Conservation (phyloP, 1,140 invertebrate species). For the Megathymus violae region DNA sequence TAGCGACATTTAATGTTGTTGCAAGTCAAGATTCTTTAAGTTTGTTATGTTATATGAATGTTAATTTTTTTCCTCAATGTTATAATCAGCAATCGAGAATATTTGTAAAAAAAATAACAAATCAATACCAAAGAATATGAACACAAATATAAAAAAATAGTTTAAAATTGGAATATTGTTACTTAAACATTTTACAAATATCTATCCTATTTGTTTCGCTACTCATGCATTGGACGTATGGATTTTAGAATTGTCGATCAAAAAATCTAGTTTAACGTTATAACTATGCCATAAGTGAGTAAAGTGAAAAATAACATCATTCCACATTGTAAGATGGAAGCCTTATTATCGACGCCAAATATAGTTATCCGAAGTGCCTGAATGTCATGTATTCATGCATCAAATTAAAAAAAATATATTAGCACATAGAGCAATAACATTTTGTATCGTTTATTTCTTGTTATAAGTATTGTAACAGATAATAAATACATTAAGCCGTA, state of each 20-base stretch:
- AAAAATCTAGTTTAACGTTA: neutral
- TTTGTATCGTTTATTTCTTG: slow-evolving; percentile 1
- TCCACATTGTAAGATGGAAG: slow-evolving; percentile 14
- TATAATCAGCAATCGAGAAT: slow-evolving; percentile 26
- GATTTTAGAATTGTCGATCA: neutral
- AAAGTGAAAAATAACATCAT: neutral
- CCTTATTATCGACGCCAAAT: slow-evolving; percentile 10
- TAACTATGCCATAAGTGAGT: neutral
- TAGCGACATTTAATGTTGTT: slow-evolving; percentile 54
- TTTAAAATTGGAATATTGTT: neutral
- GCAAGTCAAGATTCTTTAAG: slow-evolving; percentile 75
- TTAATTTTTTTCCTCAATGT: slow-evolving; percentile 52
- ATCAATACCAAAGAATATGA: slow-evolving; percentile 26
- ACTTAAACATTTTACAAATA: neutral
- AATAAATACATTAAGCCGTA: neutral
- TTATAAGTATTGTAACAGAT: neutral
- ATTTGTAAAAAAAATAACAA: slow-evolving; percentile 2
- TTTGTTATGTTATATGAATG: slow-evolving; percentile 58
- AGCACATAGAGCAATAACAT: neutral
- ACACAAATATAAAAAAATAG: neutral
- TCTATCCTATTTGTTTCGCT: slow-evolving; percentile 8
- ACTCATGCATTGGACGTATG: neutral
- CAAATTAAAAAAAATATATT: neutral
- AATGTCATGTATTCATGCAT: slow-evolving; percentile 22
- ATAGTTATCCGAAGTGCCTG: slow-evolving; percentile 18